Percentiles rank a stretch among this genome's conserved stretches.
Conservation (phyloP, 2,797 vertebrate species). For the Ataeniobius toweri region DNA sequence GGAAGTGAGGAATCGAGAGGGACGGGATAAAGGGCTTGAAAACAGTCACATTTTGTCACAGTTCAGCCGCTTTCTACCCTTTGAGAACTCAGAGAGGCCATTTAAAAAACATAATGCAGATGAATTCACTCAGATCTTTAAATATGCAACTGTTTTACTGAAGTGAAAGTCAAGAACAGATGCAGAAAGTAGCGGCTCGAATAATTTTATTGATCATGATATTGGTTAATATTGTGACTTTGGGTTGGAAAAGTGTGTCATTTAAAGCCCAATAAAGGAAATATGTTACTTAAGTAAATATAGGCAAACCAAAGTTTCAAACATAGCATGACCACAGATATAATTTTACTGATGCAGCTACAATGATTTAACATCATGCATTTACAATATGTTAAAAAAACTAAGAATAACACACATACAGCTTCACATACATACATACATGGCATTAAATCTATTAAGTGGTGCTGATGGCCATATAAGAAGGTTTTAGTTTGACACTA, state of each 20-base stretch:
- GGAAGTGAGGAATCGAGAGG: conserved; percentile 31
- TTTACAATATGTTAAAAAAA: neutral
- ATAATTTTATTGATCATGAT: conserved; percentile 10
- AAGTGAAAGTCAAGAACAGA: conserved; percentile 27
- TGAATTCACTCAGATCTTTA: conserved; percentile 46
- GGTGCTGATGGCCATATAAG: too few relatives aligned
- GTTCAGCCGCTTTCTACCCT: conserved; percentile 35
- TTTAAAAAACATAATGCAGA: conserved; percentile 52
- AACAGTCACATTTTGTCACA: conserved; percentile 49
- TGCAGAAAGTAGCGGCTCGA: conserved; percentile 16
- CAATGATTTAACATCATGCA: too few relatives aligned
- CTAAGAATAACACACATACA: neutral
- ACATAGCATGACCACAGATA: too few relatives aligned
- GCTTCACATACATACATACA: too few relatives aligned
- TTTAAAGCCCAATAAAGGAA: conserved; percentile 13
- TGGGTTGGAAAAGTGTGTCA: conserved; percentile 31
- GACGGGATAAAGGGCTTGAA: conserved; percentile 16
- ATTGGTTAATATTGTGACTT: conserved; percentile 41
- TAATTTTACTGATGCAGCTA: too few relatives aligned
- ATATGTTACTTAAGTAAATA: neutral
- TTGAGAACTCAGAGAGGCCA: conserved; percentile 46
- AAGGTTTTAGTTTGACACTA: too few relatives aligned
- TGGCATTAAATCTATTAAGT: too few relatives aligned
- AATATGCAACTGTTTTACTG: conserved; percentile 26
- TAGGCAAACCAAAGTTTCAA: too few relatives aligned